Percentiles rank a stretch among this genome's conserved stretches.
Evolutionary conservation across 2,113 vertebrate genomes (phyloP).

Genomic region (Oenanthe oenanthe): DNA sequence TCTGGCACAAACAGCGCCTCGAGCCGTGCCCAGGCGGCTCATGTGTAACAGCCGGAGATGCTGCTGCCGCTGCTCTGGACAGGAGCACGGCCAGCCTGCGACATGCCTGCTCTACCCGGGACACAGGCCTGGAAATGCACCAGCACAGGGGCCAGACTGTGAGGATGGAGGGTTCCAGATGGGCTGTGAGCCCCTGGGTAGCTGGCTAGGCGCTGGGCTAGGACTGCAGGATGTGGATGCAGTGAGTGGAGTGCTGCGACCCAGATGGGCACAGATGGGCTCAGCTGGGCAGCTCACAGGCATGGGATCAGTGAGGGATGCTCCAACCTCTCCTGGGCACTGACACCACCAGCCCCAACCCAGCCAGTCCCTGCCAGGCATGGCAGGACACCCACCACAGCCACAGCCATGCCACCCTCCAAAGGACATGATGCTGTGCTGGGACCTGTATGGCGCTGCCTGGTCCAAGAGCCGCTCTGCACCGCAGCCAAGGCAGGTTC

Average conservation of each 20-base stretch:
- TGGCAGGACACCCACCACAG: background rate
- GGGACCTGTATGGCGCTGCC: accelerated
- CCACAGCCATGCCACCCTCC: background rate
- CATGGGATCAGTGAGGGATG: background rate
- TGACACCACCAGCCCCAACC: background rate
- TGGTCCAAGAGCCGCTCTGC: background rate
- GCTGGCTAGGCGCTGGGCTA: background rate
- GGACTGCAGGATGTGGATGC: background rate
- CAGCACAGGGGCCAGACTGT: background rate
- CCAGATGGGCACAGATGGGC: background rate
- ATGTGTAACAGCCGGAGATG: background rate
- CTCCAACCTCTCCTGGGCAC: background rate
- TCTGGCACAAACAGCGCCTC: constrained; percentile 54
- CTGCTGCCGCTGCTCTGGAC: accelerated
- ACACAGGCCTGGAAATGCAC: background rate
- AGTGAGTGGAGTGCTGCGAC: background rate
- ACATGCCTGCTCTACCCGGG: background rate
- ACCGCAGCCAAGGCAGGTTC: background rate
- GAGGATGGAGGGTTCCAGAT: accelerated
- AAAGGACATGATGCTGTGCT: accelerated
- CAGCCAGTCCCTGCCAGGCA: background rate
- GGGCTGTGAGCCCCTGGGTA: background rate
- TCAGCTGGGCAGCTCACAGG: background rate
- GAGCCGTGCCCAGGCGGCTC: background rate
- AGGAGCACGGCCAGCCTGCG: accelerated